Evolutionary conservation across 2,888 invertebrate genomes (phyloP), one percentile per base, ranked within the genome.

Genomic region (Celastrina argiolus): DNA sequence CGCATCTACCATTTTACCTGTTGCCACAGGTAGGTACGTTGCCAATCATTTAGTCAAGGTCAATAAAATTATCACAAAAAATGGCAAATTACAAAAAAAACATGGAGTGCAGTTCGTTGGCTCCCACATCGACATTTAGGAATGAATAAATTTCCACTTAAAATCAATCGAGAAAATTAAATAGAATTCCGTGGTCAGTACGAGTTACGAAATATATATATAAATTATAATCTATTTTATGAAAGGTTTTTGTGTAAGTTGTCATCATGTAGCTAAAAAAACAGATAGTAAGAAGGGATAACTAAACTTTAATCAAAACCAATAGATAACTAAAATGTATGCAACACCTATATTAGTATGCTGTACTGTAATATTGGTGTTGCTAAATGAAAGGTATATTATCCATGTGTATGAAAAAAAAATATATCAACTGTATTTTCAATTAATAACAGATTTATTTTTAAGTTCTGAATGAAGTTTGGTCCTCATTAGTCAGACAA

Each of bases 71-170:
- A 39, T 2, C 6, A 59, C 34, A 18, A 39, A 61, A 36, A 22
- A 39, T 61, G 61, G 18, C 18, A 61, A 39, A 39, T 61, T 61
- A 39, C 39, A 59, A 31, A 16, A 22, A 58, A 58, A 45, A 45
- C 51, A 26, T 34, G 10, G 4, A 59, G 16, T 22, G 22, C 36
- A 36, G 61, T 36, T 18, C 61, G 39, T 61, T 61, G 39, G 36
- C 61, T 61, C 8, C 14, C 10, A 8, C 18, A 12, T 51, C 51
- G 51, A 51, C 18, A 51, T 51, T 51, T 22, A 45, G 2, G 18
- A 4, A 12, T 8, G 36, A 39, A 18, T 31, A 58, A 58, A 16
- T 45, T 16, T 45, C 18, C 45, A 45, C 18, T 18, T 45, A 18
- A 18, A 14, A n/a, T 41, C 16, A 14, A 45, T 6, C 16, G 18